Base-by-base conservation (phyloP, 2,797 vertebrate species). In the Coracias cyanogaster region DNA sequence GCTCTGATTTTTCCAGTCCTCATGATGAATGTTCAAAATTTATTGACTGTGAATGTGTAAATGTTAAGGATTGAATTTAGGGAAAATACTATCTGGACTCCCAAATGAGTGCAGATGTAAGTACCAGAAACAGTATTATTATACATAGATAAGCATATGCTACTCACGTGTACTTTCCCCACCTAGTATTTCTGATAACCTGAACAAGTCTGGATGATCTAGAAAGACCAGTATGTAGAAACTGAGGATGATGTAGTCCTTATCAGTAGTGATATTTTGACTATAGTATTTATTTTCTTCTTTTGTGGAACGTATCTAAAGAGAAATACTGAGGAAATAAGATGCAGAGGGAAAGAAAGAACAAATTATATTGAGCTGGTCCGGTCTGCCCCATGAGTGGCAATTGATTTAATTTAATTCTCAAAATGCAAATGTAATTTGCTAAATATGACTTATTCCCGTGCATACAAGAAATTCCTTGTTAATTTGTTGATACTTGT, bases 1-100 rank as follows among this genome's bases (percentile, higher is more conserved):
- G 2, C 26, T 86, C 73, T 65, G 78, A 89, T 82, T 79, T 86
- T 58, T 84, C 13, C 46, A 71, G 31, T 76, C 73, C 66, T 67
- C 10, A 10, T 94, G 84, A 91, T 52, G 86, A 89, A 86, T 57
- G 78, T 64, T 76, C n/a, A 6, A 86, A 95, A 87, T 86, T 61
- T 86, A 91, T 94, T 84, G 78, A 45, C 73, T 90, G 39, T 45
- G 65, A 93, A 92, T 83, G 61, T 60, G n/a, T 49, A 81, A 92
- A 61, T 41, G 24, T 17, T 67, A 41, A 70, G 31, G 54, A 62
- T 26, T 77, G 19, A 52, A 71, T 81, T n/a, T 78, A 79, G 31
- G 69, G 62, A 37, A 72, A 86, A 46, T 49, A 26, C 11, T 37
- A 46, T 72, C 45, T 61, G 66, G 29, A 49, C 8, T 79, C 49